A percentile compares a stretch with the other conserved stretches of the same genome.
Conservation (phyloP, 1,140 invertebrate species). For the Nomia melanderi region DNA sequence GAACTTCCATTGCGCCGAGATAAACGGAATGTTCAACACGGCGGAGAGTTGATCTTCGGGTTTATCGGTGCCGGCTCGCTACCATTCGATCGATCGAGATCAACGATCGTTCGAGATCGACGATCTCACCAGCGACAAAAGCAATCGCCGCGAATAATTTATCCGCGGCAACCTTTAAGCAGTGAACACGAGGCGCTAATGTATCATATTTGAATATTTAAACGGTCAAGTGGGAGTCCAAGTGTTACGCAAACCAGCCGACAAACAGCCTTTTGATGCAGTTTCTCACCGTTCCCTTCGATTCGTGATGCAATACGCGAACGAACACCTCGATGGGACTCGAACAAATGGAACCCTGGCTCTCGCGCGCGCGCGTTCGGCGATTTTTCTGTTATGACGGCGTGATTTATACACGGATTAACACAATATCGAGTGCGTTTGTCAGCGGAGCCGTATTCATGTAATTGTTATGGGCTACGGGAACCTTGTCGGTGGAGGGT, state of each 20-base stretch:
- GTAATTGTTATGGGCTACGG: background rate
- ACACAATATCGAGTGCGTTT: constrained; percentile 1
- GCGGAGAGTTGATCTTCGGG: no score
- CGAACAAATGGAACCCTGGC: background rate
- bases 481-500: background rate
- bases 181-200: background rate
- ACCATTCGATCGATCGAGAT: background rate
- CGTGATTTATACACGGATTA: constrained; percentile 17
- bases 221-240: background rate
- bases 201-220: constrained; percentile 4
- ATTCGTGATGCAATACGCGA: constrained; percentile 37
- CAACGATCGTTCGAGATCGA: no score
- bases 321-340: background rate
- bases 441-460: background rate
- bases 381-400: constrained; percentile 4
- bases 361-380: no score
- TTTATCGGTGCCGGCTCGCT: no score
- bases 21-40: background rate
- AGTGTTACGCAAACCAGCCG: constrained; percentile 9
- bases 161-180: background rate
- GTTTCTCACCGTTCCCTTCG: constrained; percentile 29
- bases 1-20: background rate
- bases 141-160: constrained; percentile 1
- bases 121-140: background rate
- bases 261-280: background rate